Percentiles rank a stretch among this genome's conserved stretches.
Conservation (phyloP, 2,113 vertebrate species). For the Recurvirostra avosetta region DNA sequence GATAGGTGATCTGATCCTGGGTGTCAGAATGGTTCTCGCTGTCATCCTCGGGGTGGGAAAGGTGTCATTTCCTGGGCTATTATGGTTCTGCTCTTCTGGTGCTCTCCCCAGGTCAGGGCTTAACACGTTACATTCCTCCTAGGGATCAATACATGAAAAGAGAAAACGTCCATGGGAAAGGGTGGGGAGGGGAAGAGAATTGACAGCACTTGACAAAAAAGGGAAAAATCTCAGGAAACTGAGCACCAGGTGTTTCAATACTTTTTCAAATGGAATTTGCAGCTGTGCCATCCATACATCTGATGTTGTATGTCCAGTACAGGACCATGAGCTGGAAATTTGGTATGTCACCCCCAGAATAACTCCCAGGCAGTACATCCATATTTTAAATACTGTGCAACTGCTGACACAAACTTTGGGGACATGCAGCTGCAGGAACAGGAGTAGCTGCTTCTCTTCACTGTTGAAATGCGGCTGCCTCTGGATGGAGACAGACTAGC, state of each 20-base stretch:
- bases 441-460: not conserved
- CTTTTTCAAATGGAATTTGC: not conserved
- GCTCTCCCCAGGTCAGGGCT: not conserved
- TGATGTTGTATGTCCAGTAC: not conserved
- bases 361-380: not conserved
- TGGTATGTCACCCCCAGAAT: not conserved
- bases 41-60: not conserved
- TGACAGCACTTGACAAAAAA: not conserved
- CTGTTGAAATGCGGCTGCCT: not conserved
- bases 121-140: not conserved
- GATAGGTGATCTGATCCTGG: not conserved
- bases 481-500: not conserved
- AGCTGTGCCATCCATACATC: not conserved
- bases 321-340: not conserved
- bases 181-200: not conserved
- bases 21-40: not conserved
- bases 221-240: not conserved
- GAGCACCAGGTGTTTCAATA: not conserved
- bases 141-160: not conserved
- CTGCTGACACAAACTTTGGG: conserved; percentile 11
- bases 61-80: not conserved
- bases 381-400: not conserved
- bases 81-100: not conserved
- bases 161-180: not conserved
- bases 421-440: not conserved